Conservation (phyloP, 2,888 invertebrate genomes). For the Troilus luridus region DNA sequence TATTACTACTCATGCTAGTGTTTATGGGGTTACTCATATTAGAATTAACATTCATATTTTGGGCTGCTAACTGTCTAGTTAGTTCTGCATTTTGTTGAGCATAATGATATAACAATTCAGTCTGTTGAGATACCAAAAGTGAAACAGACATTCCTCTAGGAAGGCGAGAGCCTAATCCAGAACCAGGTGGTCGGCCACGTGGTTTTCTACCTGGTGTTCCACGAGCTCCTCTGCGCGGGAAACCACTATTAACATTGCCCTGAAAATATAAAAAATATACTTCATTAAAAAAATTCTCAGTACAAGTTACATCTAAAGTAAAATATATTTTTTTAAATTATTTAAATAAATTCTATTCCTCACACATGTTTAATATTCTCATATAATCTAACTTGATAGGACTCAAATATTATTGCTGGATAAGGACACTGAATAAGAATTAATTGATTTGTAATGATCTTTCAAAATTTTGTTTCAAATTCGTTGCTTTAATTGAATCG, state of each 20-base stretch:
- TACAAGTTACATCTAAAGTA: not conserved
- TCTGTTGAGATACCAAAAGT: constrained; percentile 47
- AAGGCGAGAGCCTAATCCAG: constrained; percentile 59
- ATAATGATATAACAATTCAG: constrained; percentile 56
- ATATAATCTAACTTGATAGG: too few species aligned
- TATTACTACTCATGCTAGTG: not conserved
- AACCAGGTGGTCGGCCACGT: constrained; percentile 61
- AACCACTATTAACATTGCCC: constrained; percentile 9
- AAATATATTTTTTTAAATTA: too few species aligned
- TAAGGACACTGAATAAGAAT: not conserved
- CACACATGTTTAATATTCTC: too few species aligned
- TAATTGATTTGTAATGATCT: not conserved
- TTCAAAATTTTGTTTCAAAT: too few species aligned
- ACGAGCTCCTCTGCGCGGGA: constrained; percentile 18
- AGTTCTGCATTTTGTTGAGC: constrained; percentile 55
- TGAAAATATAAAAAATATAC: not conserved
- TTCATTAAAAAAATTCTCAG: not conserved
- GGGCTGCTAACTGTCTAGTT: constrained; percentile 45
- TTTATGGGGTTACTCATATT: constrained; percentile 7
- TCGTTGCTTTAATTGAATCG: too few species aligned
- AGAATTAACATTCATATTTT: constrained; percentile 30
- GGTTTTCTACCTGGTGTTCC: constrained; percentile 54
- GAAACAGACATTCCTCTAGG: constrained; percentile 56
- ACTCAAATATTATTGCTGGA: not conserved
- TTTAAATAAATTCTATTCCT: too few species aligned